Percentiles rank a stretch among this genome's conserved stretches.
Evolutionary conservation across 2,113 vertebrate species (phyloP).

Genomic region (Mus pahari): DNA sequence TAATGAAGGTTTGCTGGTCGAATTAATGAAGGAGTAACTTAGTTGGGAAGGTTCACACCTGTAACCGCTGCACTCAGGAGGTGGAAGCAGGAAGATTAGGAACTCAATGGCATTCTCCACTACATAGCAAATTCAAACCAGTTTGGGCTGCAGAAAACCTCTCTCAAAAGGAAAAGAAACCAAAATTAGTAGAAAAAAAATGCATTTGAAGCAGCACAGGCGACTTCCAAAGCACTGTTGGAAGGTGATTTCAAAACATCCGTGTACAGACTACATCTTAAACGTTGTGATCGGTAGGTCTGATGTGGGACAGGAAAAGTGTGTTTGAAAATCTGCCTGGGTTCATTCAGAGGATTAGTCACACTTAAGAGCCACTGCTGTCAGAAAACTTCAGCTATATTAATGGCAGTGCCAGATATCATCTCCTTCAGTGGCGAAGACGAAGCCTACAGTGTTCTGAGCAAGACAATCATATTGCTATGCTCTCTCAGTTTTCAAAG

Average conservation of each 20-base stretch:
- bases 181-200: neutral
- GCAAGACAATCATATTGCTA: neutral
- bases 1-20: neutral
- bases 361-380: neutral
- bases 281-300: neutral
- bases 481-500: neutral
- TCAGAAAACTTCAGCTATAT: neutral
- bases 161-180: neutral
- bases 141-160: neutral
- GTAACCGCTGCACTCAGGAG: neutral
- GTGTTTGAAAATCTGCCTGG: conserved; percentile 1
- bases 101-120: neutral
- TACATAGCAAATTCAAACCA: neutral
- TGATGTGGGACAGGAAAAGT: neutral
- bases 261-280: neutral
- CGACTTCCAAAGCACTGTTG: neutral
- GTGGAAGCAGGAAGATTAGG: neutral
- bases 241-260: conserved; percentile 35
- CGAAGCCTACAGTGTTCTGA: neutral
- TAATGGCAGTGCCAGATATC: neutral
- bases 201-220: neutral
- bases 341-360: neutral
- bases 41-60: neutral
- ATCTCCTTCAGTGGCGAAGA: neutral
- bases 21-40: neutral